Base-by-base conservation (phyloP, 2,797 vertebrate genomes). In the Paguma larvata region DNA sequence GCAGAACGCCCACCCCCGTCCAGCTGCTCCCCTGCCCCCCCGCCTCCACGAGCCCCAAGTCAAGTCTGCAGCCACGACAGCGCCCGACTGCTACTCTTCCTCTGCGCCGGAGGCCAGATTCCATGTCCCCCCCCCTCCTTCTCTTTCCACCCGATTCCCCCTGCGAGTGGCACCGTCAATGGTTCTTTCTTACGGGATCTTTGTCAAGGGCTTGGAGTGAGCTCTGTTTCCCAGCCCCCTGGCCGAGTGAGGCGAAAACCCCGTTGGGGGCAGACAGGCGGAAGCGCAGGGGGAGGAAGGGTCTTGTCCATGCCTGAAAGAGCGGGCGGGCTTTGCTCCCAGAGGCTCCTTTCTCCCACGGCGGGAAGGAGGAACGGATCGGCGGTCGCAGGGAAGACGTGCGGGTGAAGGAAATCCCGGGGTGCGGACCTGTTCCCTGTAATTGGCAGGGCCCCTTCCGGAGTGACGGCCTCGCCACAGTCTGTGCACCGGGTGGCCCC, bases 171-270 rank as follows among this genome's bases (percentile, higher is more conserved):
- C 72, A 32, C 0, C 32, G 16, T 97, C 94, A 91, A 94, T 83
- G 67, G 78, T 78, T 93, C 79, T 67, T 89, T 94, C 89, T 96
- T 85, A 95, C 94, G 85, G 46, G 85, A 53, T 83, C 93, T 92
- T 93, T 95, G 91, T 96, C 51, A 77, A 72, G n/a, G 62, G 80
- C 96, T 97, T 96, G 67, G 63, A 97, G 92, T 8, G 5, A 59
- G 88, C 82, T 89, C 32, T 78, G 67, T 95, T 97, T 98, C 98
- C 96, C 96, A 97, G 87, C 51, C 77, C 67, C 77, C 85, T 10
- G n/a, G 83, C 84, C 88, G 38, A 23, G 62, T 11, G 85, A 95
- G 73, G 97, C 83, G 83, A 93, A 94, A 95, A 75, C 63, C 63
- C 91, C 38, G 23, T 41, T 53, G 85, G 30, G 93, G 62, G 65